These are phyloP conservation scores for Blomia tropicalis DNA, from an alignment of 2,888 invertebrate species.

Conservation along the genomic window DNA sequence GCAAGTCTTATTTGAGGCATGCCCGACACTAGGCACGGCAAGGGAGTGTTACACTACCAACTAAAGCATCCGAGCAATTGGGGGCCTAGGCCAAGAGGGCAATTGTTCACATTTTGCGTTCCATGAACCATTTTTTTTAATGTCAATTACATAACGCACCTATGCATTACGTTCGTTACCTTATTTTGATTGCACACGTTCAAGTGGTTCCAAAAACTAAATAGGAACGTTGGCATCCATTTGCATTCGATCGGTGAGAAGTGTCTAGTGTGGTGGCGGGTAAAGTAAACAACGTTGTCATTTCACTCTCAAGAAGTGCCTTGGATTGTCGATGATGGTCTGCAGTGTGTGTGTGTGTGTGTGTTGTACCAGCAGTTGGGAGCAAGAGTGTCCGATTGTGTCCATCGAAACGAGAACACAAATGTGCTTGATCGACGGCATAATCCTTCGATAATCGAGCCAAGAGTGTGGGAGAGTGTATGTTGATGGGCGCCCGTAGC, in stretches of 20 bases:
- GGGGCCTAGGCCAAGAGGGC: too few species aligned
- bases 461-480: not conserved
- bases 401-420: not conserved
- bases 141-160: too few species aligned
- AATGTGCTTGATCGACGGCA: not conserved
- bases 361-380: too few species aligned
- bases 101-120: too few species aligned
- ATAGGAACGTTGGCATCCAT: not conserved
- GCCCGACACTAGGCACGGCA: not conserved
- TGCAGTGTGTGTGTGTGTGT: too few species aligned
- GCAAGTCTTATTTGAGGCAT: not conserved
- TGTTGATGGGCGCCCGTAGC: not conserved
- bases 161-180: too few species aligned
- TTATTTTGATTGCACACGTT: not conserved
- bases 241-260: constrained; percentile 5
- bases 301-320: constrained; percentile 10
- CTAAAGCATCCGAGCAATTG: too few species aligned
- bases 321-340: too few species aligned
- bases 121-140: too few species aligned
- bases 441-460: not conserved
- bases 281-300: constrained; percentile 7
- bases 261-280: not conserved
- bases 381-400: constrained; percentile 8
- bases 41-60: not conserved
- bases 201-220: constrained; percentile 11